These are phyloP conservation scores for Nyctereutes procyonoides DNA, from an alignment of 2,113 vertebrate species.

Conservation along the genomic window DNA sequence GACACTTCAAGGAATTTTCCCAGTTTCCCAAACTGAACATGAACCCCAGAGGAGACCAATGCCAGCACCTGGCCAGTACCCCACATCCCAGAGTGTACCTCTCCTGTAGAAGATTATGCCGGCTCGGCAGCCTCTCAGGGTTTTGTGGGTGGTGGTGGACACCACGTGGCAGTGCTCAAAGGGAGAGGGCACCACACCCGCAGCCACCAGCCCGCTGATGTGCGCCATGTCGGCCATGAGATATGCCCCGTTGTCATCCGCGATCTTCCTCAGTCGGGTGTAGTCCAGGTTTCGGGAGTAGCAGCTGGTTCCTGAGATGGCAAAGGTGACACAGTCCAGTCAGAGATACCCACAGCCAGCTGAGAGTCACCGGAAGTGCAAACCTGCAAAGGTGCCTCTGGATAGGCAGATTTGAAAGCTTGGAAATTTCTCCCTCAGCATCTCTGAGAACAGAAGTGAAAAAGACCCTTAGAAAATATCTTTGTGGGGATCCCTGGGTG, in stretches of 20 bases:
- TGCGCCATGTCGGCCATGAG: constrained; percentile 99
- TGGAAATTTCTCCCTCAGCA: not conserved
- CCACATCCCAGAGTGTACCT: constrained; percentile 83
- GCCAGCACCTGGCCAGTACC: rapidly evolving
- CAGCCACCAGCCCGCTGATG: constrained; percentile 96
- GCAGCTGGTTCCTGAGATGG: constrained; percentile 92
- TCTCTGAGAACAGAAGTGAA: not conserved
- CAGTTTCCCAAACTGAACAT: not conserved
- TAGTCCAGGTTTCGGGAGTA: constrained; percentile 98
- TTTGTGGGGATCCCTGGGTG: not conserved
- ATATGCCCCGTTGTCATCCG: constrained; percentile 91
- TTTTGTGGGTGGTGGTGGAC: constrained; percentile 98
- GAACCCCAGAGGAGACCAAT: not conserved
- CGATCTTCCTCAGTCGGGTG: constrained; percentile 91
- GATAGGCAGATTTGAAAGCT: not conserved
- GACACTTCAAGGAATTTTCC: not conserved
- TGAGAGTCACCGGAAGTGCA: not conserved
- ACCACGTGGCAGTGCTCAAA: constrained; percentile 95
- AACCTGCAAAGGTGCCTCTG: not conserved
- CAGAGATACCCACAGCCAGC: not conserved
- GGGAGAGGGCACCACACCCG: constrained; percentile 93
- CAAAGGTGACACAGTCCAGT: not conserved
- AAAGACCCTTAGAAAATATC: not conserved
- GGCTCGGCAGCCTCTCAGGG: constrained; percentile 94
- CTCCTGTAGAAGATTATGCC: constrained; percentile 97